Evolutionary conservation across 2,797 vertebrate species (phyloP), one percentile per base, ranked within the genome.

Genomic region (Pelobates cultripes): DNA sequence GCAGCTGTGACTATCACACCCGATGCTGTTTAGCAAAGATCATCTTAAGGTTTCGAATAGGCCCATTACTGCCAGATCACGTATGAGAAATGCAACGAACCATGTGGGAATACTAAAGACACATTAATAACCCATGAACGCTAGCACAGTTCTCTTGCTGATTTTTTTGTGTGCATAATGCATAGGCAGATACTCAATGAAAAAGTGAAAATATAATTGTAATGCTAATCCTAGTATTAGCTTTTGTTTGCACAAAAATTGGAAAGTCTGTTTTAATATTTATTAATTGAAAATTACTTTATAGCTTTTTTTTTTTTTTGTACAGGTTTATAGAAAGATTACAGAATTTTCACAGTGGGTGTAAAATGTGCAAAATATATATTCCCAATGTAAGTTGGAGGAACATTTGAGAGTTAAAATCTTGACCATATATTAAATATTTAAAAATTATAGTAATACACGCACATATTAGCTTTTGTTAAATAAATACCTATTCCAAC

Each of bases 261-360:
- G 7, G 15, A 71, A 71, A 51, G 70, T 44, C 51, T 51, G n/a
- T 71, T 71, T 71, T 10, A 47, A 45, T 4, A 53, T 51, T 71
- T 70, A 70, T 68, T 68, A 68, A 68, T 70, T 70, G 42, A 70
- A 10, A 70, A 15, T 2, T 43, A 17, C 45, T 70, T 44, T 15
- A 70, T 45, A 43, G 43, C 68, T 70, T 70, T 70, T 70, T 43
- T 41, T 44, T 70, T n/a, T 43, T 41, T 44, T 70, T n/a, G 9
- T 70, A 45, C 10, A 7, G 68, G 14, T 43, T 70, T 43, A 45
- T 6, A 44, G 4, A 4, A 45, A 70, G 68, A 70, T 44, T 45
- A 43, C 68, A 28, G 28, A 28, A 28, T 28, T 28, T 28, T 28
- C 28, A 28, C 28, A 28, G 2, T 28, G 28, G 28, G 28, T 28